Conservation (phyloP, 2,797 vertebrate species). For the Champsocephalus esox region DNA sequence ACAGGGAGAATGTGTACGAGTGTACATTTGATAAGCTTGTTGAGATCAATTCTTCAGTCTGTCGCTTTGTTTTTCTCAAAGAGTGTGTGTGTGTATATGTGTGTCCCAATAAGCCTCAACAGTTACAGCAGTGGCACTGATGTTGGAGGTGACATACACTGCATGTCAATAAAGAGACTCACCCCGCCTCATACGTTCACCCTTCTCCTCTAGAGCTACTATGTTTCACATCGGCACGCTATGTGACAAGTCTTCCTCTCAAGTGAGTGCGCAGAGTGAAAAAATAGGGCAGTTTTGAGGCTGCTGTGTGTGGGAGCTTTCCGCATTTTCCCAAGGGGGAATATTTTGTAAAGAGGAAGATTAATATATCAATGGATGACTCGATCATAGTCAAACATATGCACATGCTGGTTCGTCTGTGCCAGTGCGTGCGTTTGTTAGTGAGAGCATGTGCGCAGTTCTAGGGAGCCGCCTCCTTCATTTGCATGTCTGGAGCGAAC, state of each 20-base stretch:
- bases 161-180: conserved; percentile 65
- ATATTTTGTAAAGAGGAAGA: conserved; percentile 62
- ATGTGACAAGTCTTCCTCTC: conserved; percentile 55
- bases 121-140: conserved; percentile 36
- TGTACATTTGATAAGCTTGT: conserved; percentile 20
- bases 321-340: conserved; percentile 49
- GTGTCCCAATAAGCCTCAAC: conserved; percentile 18
- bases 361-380: conserved; percentile 71
- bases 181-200: conserved; percentile 25
- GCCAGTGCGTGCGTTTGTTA: conserved; percentile 20
- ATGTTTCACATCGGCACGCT: conserved; percentile 54
- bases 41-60: conserved; percentile 29
- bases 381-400: conserved; percentile 70
- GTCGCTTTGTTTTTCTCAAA: conserved; percentile 7
- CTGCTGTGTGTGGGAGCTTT: conserved; percentile 49
- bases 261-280: conserved; percentile 37
- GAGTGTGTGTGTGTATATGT: conserved; percentile 8
- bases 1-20: neutral
- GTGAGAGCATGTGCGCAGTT: conserved; percentile 46
- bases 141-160: conserved; percentile 60
- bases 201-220: conserved; percentile 23
- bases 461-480: conserved; percentile 67
- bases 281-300: conserved; percentile 57
- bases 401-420: conserved; percentile 29
- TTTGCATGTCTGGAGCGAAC: conserved; percentile 81